phyloP scores from a whole-genome alignment of 2,113 vertebrate species.

The Capra hircus region DNA sequence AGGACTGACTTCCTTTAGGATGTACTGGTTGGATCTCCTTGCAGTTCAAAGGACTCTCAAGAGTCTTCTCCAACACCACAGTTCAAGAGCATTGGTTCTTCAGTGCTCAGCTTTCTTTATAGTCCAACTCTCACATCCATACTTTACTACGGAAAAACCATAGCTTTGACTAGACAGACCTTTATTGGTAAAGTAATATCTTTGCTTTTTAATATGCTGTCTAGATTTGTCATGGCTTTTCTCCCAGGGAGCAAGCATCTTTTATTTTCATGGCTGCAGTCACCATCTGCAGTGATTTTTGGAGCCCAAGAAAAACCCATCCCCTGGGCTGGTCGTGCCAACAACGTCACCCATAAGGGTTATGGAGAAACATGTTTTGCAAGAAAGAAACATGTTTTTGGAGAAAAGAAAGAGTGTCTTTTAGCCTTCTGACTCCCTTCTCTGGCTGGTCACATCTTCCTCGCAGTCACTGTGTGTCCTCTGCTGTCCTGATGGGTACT shows the following conservation, averaged over 20 bases:
- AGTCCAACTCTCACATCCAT: background rate
- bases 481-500: background rate
- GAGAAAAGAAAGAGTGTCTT: background rate
- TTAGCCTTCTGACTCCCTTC: background rate
- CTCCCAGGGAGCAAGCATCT: background rate
- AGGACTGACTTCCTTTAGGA: background rate
- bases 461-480: fast-evolving
- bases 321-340: background rate
- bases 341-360: too few species aligned
- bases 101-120: background rate
- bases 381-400: background rate
- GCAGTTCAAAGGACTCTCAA: background rate
- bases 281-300: background rate
- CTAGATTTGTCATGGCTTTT: background rate
- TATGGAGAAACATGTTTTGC: background rate
- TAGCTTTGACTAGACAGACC: background rate
- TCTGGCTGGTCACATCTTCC: background rate
- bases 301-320: background rate
- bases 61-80: background rate
- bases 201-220: background rate
- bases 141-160: background rate
- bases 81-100: background rate
- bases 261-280: background rate
- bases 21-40: background rate
- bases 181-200: background rate